These are phyloP conservation scores for Diadumene lineata DNA, from an alignment of 92 coral and sea anemone species.

Conservation along the genomic window DNA sequence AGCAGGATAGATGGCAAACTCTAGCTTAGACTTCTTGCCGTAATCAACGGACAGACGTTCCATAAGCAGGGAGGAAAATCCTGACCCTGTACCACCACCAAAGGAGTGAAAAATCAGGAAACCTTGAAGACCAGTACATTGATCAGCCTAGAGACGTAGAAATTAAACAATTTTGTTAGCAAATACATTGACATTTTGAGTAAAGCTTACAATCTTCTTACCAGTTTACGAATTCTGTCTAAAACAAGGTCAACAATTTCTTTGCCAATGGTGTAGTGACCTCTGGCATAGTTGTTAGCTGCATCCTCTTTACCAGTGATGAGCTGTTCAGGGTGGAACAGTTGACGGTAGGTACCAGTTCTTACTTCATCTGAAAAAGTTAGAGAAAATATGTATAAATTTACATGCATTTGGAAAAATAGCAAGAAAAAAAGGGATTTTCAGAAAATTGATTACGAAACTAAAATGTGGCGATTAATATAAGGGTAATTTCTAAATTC, in stretches of 20 bases:
- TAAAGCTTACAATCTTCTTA: neutral
- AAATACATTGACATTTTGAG: no score
- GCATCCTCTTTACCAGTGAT: conserved; percentile 6
- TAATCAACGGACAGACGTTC: conserved; percentile 90
- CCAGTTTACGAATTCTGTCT: conserved; percentile 3
- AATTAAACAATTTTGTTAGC: no score
- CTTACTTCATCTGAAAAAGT: neutral
- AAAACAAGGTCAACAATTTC: conserved; percentile 4
- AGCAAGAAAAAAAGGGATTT: no score
- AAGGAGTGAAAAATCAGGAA: conserved; percentile 90
- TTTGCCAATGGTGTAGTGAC: conserved; percentile 4
- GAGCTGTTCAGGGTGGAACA: neutral
- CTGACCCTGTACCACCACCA: conserved; percentile 92
- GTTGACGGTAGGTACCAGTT: conserved; percentile 2
- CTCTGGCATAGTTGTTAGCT: conserved; percentile 8
- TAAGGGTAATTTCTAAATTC: no score
- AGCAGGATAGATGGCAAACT: conserved; percentile 84
- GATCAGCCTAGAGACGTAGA: conserved; percentile 39
- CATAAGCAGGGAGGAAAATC: conserved; percentile 78
- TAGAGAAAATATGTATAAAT: neutral
- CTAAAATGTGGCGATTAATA: no score
- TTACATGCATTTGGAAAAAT: neutral
- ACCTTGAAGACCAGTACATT: conserved; percentile 61
- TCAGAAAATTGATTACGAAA: no score
- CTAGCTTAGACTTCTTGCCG: conserved; percentile 87